A percentile compares a stretch with the other conserved stretches of the same genome.
Evolutionary conservation across 2,113 vertebrate species (phyloP).

Genomic region (Megaceryle torquata): DNA sequence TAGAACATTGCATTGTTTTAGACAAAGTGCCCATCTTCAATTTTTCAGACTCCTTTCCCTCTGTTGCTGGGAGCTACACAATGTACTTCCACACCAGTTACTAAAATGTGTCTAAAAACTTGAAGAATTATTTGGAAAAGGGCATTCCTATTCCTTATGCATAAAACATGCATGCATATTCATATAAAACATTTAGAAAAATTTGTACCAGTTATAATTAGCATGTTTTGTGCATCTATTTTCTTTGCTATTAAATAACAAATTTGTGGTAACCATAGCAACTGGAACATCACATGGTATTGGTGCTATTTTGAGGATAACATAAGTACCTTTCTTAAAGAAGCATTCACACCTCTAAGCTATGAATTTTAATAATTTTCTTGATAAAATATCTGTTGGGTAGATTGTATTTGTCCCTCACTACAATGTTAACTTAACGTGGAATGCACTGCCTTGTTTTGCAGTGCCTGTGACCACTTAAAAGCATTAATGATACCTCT

Average conservation of each 20-base stretch:
- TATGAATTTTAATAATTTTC: constrained; percentile 70
- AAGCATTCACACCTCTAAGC: constrained; percentile 71
- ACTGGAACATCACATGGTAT: constrained; percentile 79
- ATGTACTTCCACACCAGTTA: constrained; percentile 26
- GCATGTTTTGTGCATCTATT: constrained; percentile 85
- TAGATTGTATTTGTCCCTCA: constrained; percentile 26
- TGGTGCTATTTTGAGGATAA: constrained; percentile 81
- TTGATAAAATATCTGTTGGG: constrained; percentile 38
- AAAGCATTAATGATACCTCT: background rate
- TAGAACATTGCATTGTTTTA: constrained; percentile 21
- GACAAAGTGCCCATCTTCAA: constrained; percentile 33
- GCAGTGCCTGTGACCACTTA: background rate
- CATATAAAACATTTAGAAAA: constrained; percentile 79
- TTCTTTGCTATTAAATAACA: constrained; percentile 87
- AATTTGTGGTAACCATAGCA: constrained; percentile 85
- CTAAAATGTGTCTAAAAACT: constrained; percentile 61
- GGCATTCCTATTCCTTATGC: constrained; percentile 74
- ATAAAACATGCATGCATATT: constrained; percentile 80
- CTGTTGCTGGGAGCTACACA: constrained; percentile 17
- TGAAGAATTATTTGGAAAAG: constrained; percentile 70
- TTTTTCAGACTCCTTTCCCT: constrained; percentile 19
- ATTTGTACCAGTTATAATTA: constrained; percentile 84
- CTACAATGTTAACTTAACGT: background rate
- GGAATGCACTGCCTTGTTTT: background rate
- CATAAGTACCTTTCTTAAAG: constrained; percentile 83